phyloP scores from a whole-genome alignment of 2,888 invertebrate species.

The Panopea generosa region DNA sequence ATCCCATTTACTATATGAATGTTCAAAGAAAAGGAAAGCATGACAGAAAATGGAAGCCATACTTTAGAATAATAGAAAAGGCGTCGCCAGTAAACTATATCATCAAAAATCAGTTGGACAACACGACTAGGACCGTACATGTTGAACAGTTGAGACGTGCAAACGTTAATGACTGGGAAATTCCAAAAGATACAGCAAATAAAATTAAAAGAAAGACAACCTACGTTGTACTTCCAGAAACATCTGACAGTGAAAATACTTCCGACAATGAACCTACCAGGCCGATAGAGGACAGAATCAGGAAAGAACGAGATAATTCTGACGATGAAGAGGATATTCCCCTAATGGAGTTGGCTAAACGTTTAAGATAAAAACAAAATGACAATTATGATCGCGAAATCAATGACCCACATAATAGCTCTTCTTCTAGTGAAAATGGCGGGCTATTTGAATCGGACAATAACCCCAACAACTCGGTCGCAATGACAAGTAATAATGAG shows the following conservation, averaged over 20 bases:
- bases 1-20: conserved; percentile 50
- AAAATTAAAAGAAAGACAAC: too few species aligned
- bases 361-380: conserved; percentile 21
- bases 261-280: too few species aligned
- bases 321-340: too few species aligned
- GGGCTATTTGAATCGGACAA: too few species aligned
- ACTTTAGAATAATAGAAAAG: conserved; percentile 51
- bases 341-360: too few species aligned
- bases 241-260: background rate
- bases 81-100: conserved; percentile 31
- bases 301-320: too few species aligned
- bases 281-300: too few species aligned
- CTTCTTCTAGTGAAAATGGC: conserved; percentile 2
- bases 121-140: conserved; percentile 24
- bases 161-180: conserved; percentile 26
- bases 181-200: conserved; percentile 5
- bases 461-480: too few species aligned
- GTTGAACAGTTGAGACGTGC: conserved; percentile 32
- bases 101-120: conserved; percentile 46
- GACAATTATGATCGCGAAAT: conserved; percentile 41
- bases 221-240: too few species aligned
- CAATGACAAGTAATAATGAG: too few species aligned
- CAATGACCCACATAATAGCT: conserved; percentile 25
- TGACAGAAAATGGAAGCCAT: conserved; percentile 55
- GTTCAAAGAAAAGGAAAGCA: conserved; percentile 40